Conservation (phyloP, 2,797 vertebrate genomes). For the Pangasius krempfi region DNA sequence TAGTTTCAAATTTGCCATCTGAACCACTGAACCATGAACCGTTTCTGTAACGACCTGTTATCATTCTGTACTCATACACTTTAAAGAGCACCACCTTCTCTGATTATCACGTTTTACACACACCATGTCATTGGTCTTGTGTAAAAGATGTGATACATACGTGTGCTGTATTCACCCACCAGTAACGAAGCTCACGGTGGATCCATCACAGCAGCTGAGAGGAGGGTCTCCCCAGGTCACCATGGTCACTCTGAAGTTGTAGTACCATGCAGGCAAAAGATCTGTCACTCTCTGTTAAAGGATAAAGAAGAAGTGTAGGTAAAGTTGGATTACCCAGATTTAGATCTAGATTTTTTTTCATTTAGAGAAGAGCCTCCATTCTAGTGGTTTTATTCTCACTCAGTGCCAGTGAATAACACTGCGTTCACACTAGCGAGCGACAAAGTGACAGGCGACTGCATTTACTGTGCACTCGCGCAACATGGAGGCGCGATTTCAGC, state of each 20-base stretch:
- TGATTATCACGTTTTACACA: not conserved
- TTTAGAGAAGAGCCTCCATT: not conserved
- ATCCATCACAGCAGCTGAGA: constrained; percentile 88
- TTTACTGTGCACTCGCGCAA: not conserved
- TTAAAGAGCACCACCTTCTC: not conserved
- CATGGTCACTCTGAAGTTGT: constrained; percentile 95
- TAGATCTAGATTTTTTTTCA: not conserved
- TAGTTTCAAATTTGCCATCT: not conserved
- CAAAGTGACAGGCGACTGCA: not conserved
- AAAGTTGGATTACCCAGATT: not conserved
- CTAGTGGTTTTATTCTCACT: not conserved
- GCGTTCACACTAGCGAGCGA: not conserved
- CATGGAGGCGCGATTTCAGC: not conserved
- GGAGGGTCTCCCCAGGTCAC: constrained; percentile 93
- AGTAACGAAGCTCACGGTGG: constrained; percentile 90
- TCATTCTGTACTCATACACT: not conserved
- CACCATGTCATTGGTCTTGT: no score
- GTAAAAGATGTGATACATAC: not conserved
- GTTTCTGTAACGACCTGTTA: not conserved
- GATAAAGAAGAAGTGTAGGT: constrained; percentile 4
- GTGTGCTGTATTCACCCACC: constrained; percentile 67
- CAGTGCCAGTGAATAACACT: not conserved
- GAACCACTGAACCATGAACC: no score
- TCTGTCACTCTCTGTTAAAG: constrained; percentile 83
- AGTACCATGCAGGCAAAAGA: constrained; percentile 93